phyloP scores from a whole-genome alignment of 2,888 invertebrate species.

The Drosophila conformis region DNA sequence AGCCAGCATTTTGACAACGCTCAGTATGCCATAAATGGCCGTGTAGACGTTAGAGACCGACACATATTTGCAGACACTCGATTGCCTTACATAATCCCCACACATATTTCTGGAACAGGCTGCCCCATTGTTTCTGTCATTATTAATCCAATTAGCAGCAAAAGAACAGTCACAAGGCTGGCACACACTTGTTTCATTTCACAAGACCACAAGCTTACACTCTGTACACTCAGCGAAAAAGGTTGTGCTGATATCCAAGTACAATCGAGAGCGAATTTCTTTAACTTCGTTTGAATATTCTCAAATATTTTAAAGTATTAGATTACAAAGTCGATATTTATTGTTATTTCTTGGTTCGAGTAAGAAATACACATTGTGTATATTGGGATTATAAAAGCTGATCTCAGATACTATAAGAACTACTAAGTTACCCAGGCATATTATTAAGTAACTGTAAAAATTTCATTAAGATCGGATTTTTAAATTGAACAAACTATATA shows the following conservation, averaged over 20 bases:
- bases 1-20: conserved; percentile 60
- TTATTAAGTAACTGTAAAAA: too few relatives aligned
- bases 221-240: not conserved
- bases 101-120: conserved; percentile 40
- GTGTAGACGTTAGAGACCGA: conserved; percentile 14
- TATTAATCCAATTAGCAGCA: conserved; percentile 74
- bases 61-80: conserved; percentile 47
- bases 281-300: not conserved
- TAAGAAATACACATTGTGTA: too few relatives aligned
- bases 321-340: not conserved
- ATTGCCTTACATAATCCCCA: conserved; percentile 66
- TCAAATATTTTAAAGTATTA: not conserved
- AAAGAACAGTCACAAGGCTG: conserved; percentile 57
- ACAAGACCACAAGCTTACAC: conserved; percentile 22
- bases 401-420: not conserved
- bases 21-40: conserved; percentile 32
- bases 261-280: not conserved
- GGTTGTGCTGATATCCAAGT: not conserved
- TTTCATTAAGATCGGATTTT: not conserved
- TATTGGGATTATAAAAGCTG: not conserved
- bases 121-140: conserved; percentile 73
- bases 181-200: conserved; percentile 35
- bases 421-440: too few relatives aligned
- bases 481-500: not conserved
- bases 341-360: not conserved